Percentiles rank a stretch among this genome's conserved stretches.
Evolutionary conservation across 1,140 invertebrate genomes (phyloP).

Genomic region (Lepidostoma basale): DNA sequence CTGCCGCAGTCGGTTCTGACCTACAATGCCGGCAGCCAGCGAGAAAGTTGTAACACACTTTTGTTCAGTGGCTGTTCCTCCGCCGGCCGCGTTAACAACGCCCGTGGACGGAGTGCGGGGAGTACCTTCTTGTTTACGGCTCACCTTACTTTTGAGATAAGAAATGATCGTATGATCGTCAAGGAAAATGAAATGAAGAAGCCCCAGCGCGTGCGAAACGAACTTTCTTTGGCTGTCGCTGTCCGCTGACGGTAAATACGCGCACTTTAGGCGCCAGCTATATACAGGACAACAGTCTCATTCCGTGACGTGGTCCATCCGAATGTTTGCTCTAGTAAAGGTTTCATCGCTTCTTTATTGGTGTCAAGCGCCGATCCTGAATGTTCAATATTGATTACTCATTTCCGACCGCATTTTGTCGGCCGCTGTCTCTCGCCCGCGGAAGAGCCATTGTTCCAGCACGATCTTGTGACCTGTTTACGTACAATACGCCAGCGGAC

Average conservation of each 20-base stretch:
- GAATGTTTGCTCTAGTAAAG: neutral
- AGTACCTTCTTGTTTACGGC: no score
- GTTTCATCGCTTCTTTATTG: neutral
- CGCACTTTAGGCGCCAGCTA: no score
- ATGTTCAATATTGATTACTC: constrained; percentile 9
- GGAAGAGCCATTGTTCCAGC: constrained; percentile 56
- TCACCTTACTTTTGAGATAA: no score
- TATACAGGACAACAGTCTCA: no score
- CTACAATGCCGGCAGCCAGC: constrained; percentile 46
- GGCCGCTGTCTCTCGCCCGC: constrained; percentile 57
- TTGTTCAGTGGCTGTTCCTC: constrained; percentile 45
- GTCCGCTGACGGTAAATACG: neutral
- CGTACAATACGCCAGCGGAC: neutral
- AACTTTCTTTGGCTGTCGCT: neutral
- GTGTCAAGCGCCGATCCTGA: neutral
- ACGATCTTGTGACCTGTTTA: constrained; percentile 15
- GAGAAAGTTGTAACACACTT: constrained; percentile 64
- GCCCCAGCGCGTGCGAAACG: neutral
- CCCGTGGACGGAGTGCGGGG: constrained; percentile 4
- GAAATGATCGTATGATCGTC: neutral
- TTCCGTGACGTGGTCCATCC: neutral
- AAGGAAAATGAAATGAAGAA: constrained; percentile 21
- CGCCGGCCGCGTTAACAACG: constrained; percentile 7
- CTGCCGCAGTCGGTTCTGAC: constrained; percentile 45
- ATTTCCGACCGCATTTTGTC: constrained; percentile 50